phyloP scores from a whole-genome alignment of 2,113 vertebrate species.

The Dasyornis broadbenti region DNA sequence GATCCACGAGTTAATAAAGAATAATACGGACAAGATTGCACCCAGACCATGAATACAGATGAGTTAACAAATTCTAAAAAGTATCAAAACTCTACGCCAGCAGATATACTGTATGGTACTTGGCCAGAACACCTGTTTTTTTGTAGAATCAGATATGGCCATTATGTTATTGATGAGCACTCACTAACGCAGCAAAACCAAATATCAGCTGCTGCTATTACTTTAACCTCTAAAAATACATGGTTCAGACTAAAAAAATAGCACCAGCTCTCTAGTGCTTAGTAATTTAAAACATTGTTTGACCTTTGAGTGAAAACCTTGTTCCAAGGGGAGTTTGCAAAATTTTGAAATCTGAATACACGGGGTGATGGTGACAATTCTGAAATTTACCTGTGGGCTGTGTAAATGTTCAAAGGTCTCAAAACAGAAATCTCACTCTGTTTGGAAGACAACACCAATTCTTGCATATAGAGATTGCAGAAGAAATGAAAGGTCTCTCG shows the following conservation, averaged over 20 bases:
- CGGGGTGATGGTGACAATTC: slow-evolving; percentile 17
- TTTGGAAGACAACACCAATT: slow-evolving; percentile 33
- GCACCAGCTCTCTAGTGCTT: not conserved
- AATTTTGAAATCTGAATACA: slow-evolving; percentile 46
- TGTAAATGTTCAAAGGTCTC: slow-evolving; percentile 72
- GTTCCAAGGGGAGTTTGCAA: not conserved
- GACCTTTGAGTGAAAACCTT: not conserved
- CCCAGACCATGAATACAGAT: not conserved
- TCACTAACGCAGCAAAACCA: not conserved
- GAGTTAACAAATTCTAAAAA: not conserved
- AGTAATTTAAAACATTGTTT: not conserved
- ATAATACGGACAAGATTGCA: not conserved
- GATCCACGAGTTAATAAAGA: not conserved
- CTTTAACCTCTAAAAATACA: slow-evolving; percentile 1
- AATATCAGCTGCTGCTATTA: not conserved
- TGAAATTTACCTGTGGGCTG: slow-evolving; percentile 71
- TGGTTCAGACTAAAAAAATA: not conserved
- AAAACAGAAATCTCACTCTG: slow-evolving; percentile 16
- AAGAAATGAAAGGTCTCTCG: not conserved
- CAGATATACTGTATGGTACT: not conserved
- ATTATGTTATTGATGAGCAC: not conserved
- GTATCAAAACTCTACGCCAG: not conserved
- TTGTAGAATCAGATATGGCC: not conserved
- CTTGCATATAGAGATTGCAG: not conserved
- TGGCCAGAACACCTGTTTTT: not conserved